These are phyloP conservation scores for Drosophila neonasuta DNA, from an alignment of 2,888 invertebrate genomes.

Conservation along the genomic window DNA sequence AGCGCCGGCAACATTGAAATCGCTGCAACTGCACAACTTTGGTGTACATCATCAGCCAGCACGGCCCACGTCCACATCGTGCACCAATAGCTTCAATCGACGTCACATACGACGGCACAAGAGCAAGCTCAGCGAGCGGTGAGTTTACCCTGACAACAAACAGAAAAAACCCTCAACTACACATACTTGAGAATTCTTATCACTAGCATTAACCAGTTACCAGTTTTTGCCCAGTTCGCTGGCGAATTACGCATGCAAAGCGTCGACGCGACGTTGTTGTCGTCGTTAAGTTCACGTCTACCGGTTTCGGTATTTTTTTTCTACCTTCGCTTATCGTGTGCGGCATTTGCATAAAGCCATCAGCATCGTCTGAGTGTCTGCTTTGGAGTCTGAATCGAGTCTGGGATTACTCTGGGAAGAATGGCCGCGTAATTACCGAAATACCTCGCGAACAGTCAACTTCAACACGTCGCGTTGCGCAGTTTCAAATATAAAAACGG, in stretches of 20 bases:
- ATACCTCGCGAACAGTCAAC: constrained; percentile 38
- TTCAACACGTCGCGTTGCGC: constrained; percentile 29
- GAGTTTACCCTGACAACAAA: constrained; percentile 39
- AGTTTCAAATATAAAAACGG: constrained; percentile 11
- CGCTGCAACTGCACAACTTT: constrained; percentile 69
- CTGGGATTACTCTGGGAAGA: constrained; percentile 37
- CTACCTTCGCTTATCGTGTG: constrained; percentile 46
- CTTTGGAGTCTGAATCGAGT: constrained; percentile 25
- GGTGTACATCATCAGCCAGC: constrained; percentile 76
- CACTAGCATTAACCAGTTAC: constrained; percentile 35
- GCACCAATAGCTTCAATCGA: constrained; percentile 82
- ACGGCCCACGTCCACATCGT: constrained; percentile 81
- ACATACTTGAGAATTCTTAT: constrained; percentile 38
- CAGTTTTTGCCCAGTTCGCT: constrained; percentile 6
- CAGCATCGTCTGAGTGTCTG: constrained; percentile 42
- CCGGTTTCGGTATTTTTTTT: constrained; percentile 45
- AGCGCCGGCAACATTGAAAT: constrained; percentile 71
- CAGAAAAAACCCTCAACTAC: too few relatives aligned
- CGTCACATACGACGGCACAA: constrained; percentile 81
- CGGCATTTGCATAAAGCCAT: constrained; percentile 64
- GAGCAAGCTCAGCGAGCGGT: constrained; percentile 82
- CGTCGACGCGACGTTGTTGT: not conserved
- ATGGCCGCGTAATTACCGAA: constrained; percentile 48
- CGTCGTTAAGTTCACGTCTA: constrained; percentile 24
- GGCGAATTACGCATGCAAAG: constrained; percentile 49